Evolutionary conservation across 2,797 vertebrate genomes (phyloP).

Genomic region (Toxotes lorentzi): DNA sequence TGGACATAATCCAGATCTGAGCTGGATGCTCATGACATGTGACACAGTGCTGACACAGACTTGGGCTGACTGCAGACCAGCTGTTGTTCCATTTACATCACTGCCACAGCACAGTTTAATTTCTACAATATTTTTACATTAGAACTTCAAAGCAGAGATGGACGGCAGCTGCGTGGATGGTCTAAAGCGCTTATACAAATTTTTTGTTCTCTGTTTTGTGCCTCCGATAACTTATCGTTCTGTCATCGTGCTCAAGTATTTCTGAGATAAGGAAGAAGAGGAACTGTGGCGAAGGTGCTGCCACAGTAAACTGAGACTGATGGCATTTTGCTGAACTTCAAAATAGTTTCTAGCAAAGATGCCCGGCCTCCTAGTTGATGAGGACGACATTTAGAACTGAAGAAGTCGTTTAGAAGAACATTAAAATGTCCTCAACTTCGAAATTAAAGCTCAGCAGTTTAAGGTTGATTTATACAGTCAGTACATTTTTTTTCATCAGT

Average conservation of each 20-base stretch:
- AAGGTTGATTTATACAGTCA: neutral
- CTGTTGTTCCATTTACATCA: neutral
- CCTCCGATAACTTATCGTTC: neutral
- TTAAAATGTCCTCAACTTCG: neutral
- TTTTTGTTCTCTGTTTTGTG: neutral
- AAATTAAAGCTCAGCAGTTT: constrained; percentile 5
- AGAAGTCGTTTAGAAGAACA: neutral
- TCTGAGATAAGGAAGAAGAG: neutral
- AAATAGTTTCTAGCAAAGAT: neutral
- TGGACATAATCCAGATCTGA: constrained; percentile 52
- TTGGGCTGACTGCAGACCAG: neutral
- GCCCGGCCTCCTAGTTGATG: neutral
- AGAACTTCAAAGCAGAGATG: neutral
- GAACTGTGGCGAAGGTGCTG: neutral
- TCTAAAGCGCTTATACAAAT: neutral
- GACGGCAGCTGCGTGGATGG: too few species aligned
- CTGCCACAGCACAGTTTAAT: neutral
- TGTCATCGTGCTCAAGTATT: neutral
- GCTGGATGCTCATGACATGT: constrained; percentile 32
- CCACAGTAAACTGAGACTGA: neutral
- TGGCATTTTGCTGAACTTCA: constrained; percentile 24
- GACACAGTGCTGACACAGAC: neutral
- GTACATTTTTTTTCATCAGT: neutral
- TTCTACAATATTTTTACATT: neutral
- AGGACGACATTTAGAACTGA: neutral